A percentile compares a stretch with the other conserved stretches of the same genome.
Conservation (phyloP, 2,888 invertebrate species). For the Idaea aversata region DNA sequence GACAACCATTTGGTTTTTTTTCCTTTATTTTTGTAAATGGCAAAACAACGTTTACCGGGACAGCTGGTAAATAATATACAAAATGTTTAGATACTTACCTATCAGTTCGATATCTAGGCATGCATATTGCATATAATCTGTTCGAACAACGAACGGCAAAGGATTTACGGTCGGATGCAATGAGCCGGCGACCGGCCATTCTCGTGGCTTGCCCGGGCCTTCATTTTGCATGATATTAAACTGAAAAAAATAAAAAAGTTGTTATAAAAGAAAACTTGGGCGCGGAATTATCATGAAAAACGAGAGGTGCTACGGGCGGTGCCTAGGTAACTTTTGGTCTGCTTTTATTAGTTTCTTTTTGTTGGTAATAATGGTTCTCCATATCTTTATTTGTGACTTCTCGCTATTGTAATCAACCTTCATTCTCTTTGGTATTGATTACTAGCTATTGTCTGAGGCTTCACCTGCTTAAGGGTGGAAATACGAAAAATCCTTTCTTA, state of each 20-base stretch:
- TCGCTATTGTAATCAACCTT: slow-evolving; percentile 19
- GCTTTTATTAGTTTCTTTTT: slow-evolving; percentile 40
- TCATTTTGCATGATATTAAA: slow-evolving; percentile 73
- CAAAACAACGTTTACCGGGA: too few species aligned
- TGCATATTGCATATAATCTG: neutral
- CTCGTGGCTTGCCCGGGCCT: slow-evolving; percentile 49
- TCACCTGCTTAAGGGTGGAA: too few species aligned
- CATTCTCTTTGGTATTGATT: neutral
- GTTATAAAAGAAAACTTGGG: slow-evolving; percentile 59
- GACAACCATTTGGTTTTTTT: too few species aligned
- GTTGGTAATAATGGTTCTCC: slow-evolving; percentile 18
- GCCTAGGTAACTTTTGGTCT: slow-evolving; percentile 35
- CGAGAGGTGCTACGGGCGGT: slow-evolving; percentile 41
- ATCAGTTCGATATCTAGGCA: neutral
- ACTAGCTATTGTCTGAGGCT: too few species aligned
- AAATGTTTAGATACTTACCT: neutral
- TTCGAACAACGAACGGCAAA: slow-evolving; percentile 34
- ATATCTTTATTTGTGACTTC: slow-evolving; percentile 12
- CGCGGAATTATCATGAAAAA: slow-evolving; percentile 64
- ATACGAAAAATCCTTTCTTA: neutral
- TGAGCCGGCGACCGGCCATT: slow-evolving; percentile 48
- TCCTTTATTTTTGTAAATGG: too few species aligned
- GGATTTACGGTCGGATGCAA: slow-evolving; percentile 59
- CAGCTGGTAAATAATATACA: slow-evolving; percentile 1
- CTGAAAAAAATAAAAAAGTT: slow-evolving; percentile 59